Conservation (phyloP, 1,140 invertebrate genomes). For the Procambarus clarkii region DNA sequence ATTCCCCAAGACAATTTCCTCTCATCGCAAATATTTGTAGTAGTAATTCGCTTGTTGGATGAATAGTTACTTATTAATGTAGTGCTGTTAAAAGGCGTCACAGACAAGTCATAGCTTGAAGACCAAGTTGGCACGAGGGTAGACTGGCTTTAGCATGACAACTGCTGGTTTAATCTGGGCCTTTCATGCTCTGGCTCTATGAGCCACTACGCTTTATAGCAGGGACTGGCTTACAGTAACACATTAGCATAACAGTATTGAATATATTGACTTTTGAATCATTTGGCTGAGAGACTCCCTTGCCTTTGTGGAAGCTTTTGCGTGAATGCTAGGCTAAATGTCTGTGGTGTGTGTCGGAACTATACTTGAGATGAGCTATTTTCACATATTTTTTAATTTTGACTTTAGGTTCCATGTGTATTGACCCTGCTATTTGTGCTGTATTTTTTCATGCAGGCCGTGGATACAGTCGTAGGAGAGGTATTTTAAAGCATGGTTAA, state of each 20-base stretch:
- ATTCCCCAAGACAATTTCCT: too few relatives aligned
- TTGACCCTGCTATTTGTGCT: conserved; percentile 34
- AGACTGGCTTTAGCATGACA: background rate
- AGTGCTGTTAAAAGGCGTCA: background rate
- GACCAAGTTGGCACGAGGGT: background rate
- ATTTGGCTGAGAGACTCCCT: conserved; percentile 4
- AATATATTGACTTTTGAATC: background rate
- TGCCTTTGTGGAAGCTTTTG: conserved; percentile 3
- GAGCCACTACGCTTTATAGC: conserved; percentile 2
- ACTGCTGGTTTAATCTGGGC: background rate
- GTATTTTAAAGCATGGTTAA: conserved; percentile 31
- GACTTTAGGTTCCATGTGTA: conserved; percentile 38
- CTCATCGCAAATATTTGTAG: background rate
- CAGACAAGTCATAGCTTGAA: background rate
- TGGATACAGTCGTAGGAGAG: conserved; percentile 35
- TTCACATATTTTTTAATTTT: conserved; percentile 18
- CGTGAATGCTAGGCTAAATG: conserved; percentile 15
- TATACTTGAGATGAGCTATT: conserved; percentile 32
- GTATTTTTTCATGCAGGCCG: conserved; percentile 41
- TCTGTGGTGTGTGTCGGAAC: conserved; percentile 22
- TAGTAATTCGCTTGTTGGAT: background rate
- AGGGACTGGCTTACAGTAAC: conserved; percentile 2
- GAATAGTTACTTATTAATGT: background rate
- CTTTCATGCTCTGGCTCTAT: background rate
- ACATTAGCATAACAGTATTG: background rate